Evolutionary conservation across 1,140 invertebrate genomes (phyloP), one percentile per base, ranked within the genome.

Genomic region (Zaprionus capensis): DNA sequence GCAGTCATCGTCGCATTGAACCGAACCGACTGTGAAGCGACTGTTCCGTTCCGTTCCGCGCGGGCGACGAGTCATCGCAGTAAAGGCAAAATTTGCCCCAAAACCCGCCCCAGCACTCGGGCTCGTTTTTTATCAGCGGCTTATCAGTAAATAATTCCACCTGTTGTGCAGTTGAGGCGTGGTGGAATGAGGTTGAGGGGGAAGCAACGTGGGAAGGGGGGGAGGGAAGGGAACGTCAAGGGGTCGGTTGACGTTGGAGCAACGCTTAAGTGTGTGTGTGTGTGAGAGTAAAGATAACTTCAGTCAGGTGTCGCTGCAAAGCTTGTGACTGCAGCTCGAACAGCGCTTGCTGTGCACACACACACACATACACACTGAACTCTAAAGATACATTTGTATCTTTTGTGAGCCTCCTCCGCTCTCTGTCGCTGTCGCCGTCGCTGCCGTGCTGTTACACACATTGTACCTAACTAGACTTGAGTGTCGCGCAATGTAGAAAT

Each of bases 71-170:
- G 68, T 70, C 38, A 44, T 38, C 71, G 80, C 46, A 62, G 59
- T 69, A 71, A 70, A 28, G 31, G n/a, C 41, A 62, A 53, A 49
- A 38, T 31, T 49, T 73, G 51, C 64, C 63, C 49, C 49, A 75
- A 69, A 75, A 65, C 55, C 22, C 66, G 38, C 58, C 67, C 64
- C 77, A 64, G 64, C 71, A 70, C 78, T 66, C 67, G 53, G 75
- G 49, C 62, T 67, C 28, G 53, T 56, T 71, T 82, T 17, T 88
- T 88, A 88, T 88, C 84, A 88, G 84, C 71, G 85, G 84, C 84
- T 88, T 88, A 88, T 88, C 84, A 88, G 84, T 88, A 88, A 88
- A 88, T 88, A 88, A 88, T 88, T 88, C 81, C 84, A 88, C 85
- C 84, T 88, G 84, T 87, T 87, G 80, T 76, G 66, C 76, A 53